phyloP scores from a whole-genome alignment of 2,888 invertebrate genomes.

The Amorpha juglandis region DNA sequence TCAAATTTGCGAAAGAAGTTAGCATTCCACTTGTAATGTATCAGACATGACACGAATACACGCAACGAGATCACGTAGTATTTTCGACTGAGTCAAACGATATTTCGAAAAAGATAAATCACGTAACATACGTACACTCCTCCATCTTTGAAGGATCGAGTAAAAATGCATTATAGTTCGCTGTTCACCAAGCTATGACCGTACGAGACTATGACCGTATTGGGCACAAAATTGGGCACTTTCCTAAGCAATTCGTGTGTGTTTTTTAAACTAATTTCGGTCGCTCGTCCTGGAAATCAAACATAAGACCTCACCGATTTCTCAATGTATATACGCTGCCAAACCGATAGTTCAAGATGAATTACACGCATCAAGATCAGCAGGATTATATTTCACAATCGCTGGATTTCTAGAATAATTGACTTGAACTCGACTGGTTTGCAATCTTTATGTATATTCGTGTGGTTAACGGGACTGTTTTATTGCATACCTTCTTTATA shows the following conservation, averaged over 20 bases:
- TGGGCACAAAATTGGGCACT: no score
- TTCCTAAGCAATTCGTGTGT: no score
- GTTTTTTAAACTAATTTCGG: no score
- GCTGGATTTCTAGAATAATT: slow-evolving; percentile 8
- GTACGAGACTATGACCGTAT: no score
- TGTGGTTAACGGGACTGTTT: slow-evolving; percentile 4
- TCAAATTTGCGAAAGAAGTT: slow-evolving; percentile 20
- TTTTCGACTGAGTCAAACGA: slow-evolving; percentile 17
- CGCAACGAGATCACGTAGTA: slow-evolving; percentile 19
- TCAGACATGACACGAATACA: background rate
- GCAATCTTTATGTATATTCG: slow-evolving; percentile 15
- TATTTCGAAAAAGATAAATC: slow-evolving; percentile 25
- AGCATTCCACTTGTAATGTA: slow-evolving; percentile 17
- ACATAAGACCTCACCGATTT: no score
- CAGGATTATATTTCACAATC: slow-evolving; percentile 10
- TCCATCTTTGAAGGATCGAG: no score
- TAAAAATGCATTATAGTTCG: no score
- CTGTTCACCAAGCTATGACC: no score
- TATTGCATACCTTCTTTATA: slow-evolving; percentile 22
- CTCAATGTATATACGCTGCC: no score
- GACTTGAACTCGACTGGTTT: slow-evolving; percentile 4
- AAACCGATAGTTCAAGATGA: background rate
- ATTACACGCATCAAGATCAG: slow-evolving; percentile 9
- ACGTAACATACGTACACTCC: no score
- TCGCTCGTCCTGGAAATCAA: no score